Percentiles rank a stretch among this genome's conserved stretches.
phyloP scores from a whole-genome alignment of 2,113 vertebrate species.

The Hippocampus mohnikei region DNA sequence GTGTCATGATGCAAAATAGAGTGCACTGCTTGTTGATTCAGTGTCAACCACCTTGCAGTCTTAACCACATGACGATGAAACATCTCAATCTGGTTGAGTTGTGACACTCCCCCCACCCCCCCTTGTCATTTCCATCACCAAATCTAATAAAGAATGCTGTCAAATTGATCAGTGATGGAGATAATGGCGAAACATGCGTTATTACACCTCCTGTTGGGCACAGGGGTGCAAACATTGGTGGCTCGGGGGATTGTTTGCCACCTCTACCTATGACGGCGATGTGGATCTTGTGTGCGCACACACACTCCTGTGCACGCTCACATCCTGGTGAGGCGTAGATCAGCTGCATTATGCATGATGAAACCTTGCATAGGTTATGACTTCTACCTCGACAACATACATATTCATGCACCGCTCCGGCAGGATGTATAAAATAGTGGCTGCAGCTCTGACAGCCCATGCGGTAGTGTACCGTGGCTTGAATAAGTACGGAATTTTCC shows the following conservation, averaged over 20 bases:
- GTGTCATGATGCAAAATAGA: no score
- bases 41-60: no score
- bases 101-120: not conserved
- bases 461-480: slow-evolving; percentile 40
- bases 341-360: slow-evolving; percentile 74
- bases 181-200: slow-evolving; percentile 13
- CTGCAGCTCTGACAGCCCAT: slow-evolving; percentile 57
- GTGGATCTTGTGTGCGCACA: slow-evolving; percentile 23
- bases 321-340: slow-evolving; percentile 63
- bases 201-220: slow-evolving; percentile 16
- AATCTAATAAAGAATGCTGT: slow-evolving; percentile 6
- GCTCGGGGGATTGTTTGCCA: slow-evolving; percentile 59
- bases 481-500: slow-evolving; percentile 11
- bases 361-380: slow-evolving; percentile 74
- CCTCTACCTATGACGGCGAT: slow-evolving; percentile 51
- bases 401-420: slow-evolving; percentile 68
- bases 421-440: slow-evolving; percentile 69
- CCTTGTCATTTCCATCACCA: not conserved
- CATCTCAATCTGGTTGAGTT: slow-evolving; percentile 2
- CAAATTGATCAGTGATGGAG: not conserved
- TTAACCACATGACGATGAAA: not conserved
- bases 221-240: slow-evolving; percentile 17
- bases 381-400: slow-evolving; percentile 66
- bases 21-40: no score
- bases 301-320: slow-evolving; percentile 10